Evolutionary conservation across 2,888 invertebrate genomes (phyloP), one percentile per base, ranked within the genome.

Genomic region (Plagodis pulveraria): DNA sequence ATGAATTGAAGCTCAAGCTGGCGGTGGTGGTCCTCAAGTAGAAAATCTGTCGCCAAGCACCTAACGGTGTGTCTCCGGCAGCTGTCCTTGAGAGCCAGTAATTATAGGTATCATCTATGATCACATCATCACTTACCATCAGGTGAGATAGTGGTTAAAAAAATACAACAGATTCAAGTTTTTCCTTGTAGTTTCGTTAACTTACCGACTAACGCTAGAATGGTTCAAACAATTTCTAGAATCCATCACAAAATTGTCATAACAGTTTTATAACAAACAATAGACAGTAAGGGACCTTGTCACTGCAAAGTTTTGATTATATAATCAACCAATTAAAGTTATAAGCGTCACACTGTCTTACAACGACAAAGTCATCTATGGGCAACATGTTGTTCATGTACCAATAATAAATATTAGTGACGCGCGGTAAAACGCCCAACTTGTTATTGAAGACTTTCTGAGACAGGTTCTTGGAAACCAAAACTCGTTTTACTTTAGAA

Each of bases 401-500:
- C 32, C 6, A 35, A 8, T 50, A 34, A 36, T 51, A 34, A 40
- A 42, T 38, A 45, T 49, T 46, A 46, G 35, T 54, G 54, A 58
- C 49, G 53, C 22, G n/a, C 9, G 40, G 58, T 53, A 53, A 58
- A 67, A 63, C 57, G 50, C 58, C 56, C 50, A 56, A 45, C 48
- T 50, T 9, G 45, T 11, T 46, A 22, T 54, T 50, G 60, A 65
- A 54, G 53, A 5, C 34, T 48, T 52, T 53, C 61, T 7, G 46
- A 56, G 32, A 53, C 52, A 49, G 32, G 65, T 70, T 68, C 59
- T 62, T 8, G 36, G 66, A 72, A 69, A 9, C 32, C 36, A 34
- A 66, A 74, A 67, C 74, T 44, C 7, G 75, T 72, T 73, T 69
- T n/a, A 11, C 46, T 22, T 0, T 40, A 47, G 42, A 48, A 47